Percentiles rank a stretch among this genome's conserved stretches.
These are phyloP conservation scores for Paraplagusia blochii DNA, from an alignment of 2,113 vertebrate species.

Conservation along the genomic window DNA sequence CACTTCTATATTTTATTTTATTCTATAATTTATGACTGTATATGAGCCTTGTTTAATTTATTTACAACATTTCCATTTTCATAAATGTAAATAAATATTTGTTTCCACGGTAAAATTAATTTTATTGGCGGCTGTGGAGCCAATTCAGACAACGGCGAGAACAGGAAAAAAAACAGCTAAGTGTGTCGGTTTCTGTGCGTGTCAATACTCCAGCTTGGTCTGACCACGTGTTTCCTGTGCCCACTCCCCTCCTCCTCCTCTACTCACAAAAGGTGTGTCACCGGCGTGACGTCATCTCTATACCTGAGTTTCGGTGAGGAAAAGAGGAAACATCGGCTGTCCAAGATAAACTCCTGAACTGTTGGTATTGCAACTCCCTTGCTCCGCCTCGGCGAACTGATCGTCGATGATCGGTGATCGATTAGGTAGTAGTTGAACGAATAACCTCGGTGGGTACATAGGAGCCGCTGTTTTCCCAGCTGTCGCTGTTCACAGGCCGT, in stretches of 20 bases:
- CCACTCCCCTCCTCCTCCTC: slow-evolving; percentile 1
- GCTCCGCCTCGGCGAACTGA: no score
- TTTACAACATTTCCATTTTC: no score
- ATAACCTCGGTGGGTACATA: neutral
- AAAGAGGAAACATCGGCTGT: slow-evolving; percentile 17
- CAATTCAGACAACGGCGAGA: no score
- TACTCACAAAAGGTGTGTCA: slow-evolving; percentile 63
- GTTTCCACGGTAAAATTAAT: no score
- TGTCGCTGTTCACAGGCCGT: slow-evolving; percentile 12
- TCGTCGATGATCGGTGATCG: neutral
- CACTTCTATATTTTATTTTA: no score
- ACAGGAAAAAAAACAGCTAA: no score
- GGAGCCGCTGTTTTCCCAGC: neutral
- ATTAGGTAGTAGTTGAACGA: neutral
- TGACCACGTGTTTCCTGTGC: slow-evolving; percentile 3
- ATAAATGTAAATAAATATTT: no score
- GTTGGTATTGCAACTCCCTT: neutral
- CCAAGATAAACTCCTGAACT: neutral
- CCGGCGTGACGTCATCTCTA: slow-evolving; percentile 59
- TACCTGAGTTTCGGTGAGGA: slow-evolving; percentile 76
- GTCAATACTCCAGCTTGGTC: no score
- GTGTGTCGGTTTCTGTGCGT: neutral
- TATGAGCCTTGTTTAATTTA: no score
- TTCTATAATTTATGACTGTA: no score
- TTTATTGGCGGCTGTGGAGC: no score